Evolutionary conservation across 2,888 invertebrate species (phyloP).

Genomic region (Cheilosia pagana): DNA sequence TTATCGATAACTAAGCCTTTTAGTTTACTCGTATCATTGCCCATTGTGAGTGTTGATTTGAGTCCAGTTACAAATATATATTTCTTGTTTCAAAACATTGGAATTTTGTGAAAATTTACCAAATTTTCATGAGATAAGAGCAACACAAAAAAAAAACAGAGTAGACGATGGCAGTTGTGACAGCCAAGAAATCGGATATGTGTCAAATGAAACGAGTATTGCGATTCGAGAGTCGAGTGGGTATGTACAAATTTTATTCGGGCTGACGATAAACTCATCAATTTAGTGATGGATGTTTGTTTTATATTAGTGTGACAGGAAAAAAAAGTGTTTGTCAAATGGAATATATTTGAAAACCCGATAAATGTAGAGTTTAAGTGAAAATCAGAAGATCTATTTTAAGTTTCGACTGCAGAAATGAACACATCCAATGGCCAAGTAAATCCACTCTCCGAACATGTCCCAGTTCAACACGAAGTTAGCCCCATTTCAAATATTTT

Average conservation of each 20-base stretch:
- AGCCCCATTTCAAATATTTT: background rate
- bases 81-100: slow-evolving; percentile 41
- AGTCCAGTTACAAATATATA: background rate
- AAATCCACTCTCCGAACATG: slow-evolving; percentile 8
- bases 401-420: too few relatives aligned
- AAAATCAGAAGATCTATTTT: too few relatives aligned
- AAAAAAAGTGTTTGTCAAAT: too few relatives aligned
- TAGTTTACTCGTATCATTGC: slow-evolving; percentile 90
- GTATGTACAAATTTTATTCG: too few relatives aligned
- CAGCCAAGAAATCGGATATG: slow-evolving; percentile 22
- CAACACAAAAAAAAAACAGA: slow-evolving; percentile 11
- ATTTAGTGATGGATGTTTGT: too few relatives aligned
- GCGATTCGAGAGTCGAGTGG: slow-evolving; percentile 20
- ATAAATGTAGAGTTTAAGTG: too few relatives aligned
- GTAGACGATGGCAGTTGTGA: slow-evolving; percentile 53
- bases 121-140: slow-evolving; percentile 1
- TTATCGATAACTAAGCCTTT: slow-evolving; percentile 89
- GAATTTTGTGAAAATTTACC: background rate
- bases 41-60: slow-evolving; percentile 85
- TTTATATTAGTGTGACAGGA: too few relatives aligned
- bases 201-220: slow-evolving; percentile 44
- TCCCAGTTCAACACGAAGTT: background rate
- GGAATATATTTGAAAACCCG: too few relatives aligned
- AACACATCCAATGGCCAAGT: too few relatives aligned
- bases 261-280: too few relatives aligned